Evolutionary conservation across 2,113 vertebrate species (phyloP), one percentile per base, ranked within the genome.

Genomic region (Sciurus niger): DNA sequence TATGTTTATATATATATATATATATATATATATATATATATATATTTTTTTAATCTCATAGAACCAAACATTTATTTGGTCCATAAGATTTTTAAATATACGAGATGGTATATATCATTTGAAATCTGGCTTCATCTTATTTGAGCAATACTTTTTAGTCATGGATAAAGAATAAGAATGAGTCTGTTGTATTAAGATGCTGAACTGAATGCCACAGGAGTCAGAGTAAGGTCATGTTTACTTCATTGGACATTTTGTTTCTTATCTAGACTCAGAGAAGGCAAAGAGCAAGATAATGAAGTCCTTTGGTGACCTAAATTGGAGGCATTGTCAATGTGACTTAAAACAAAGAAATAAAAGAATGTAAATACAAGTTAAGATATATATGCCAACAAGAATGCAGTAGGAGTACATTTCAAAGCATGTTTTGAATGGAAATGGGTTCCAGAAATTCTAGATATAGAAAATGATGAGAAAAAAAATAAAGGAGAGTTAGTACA

Each of bases 211-310:
- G 40, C 28, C 51, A 51, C 12, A 73, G 86, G 74, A 91, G 32
- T 94, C 32, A 91, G 22, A 79, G 89, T 85, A 95, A 83, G 18
- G 40, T 96, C 87, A 72, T 86, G 43, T 96, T 89, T 92, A 46
- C 83, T 73, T 82, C 53, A 74, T 46, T n/a, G 67, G 73, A 55
- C 32, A 32, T 72, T 95, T 84, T 84, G 80, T 53, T 97, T 58
- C 28, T 89, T 86, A 84, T 90, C 60, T 94, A 68, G 63, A 95
- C 40, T 74, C 37, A 84, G 65, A 73, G 53, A 94, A 91, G 78
- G 43, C 30, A 90, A 95, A 84, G 34, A 74, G 20, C 53, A 83
- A 85, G 46, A 80, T 82, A 91, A 91, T 48, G 24, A 93, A 94
- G 78, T 83, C 74, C 46, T 91, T 16, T 74, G 48, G 48, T 90